A percentile compares a stretch with the other conserved stretches of the same genome.
Evolutionary conservation across 2,113 vertebrate genomes (phyloP).

Genomic region (Cinclus cinclus): DNA sequence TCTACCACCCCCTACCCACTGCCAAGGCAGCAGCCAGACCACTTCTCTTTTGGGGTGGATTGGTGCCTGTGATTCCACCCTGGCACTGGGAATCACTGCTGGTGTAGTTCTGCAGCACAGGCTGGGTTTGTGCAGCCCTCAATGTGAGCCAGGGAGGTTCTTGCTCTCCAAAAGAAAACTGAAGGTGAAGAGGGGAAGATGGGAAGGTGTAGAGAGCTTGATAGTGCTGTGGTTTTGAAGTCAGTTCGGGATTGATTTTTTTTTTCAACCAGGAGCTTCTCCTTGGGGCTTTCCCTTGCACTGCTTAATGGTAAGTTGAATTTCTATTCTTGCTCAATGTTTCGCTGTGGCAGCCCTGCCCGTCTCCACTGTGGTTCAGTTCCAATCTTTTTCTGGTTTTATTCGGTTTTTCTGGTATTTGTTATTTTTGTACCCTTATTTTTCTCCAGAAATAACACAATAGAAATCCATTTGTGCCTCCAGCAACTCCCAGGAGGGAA

Average conservation of each 20-base stretch:
- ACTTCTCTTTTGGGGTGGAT: neutral
- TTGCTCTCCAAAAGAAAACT: neutral
- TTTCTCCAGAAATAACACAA: neutral
- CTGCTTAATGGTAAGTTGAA: neutral
- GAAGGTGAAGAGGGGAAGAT: neutral
- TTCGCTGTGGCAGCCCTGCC: neutral
- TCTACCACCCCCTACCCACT: neutral
- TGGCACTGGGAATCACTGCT: neutral
- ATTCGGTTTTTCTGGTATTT: neutral
- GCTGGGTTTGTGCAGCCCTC: neutral
- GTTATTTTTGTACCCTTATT: neutral
- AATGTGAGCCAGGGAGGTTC: too few relatives aligned
- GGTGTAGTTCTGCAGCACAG: neutral
- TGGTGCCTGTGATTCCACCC: accelerated
- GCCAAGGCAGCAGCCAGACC: neutral
- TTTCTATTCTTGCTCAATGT: neutral
- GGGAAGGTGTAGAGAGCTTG: neutral
- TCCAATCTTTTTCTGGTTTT: neutral
- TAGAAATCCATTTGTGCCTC: neutral
- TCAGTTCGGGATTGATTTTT: neutral
- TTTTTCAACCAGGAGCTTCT: neutral
- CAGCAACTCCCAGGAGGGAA: neutral
- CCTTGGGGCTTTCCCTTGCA: neutral
- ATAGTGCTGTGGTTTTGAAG: neutral
- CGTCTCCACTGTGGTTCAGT: neutral